A percentile compares a stretch with the other conserved stretches of the same genome.
phyloP scores from a whole-genome alignment of 2,888 invertebrate genomes.

The Glyphotaelius pellucidus region DNA sequence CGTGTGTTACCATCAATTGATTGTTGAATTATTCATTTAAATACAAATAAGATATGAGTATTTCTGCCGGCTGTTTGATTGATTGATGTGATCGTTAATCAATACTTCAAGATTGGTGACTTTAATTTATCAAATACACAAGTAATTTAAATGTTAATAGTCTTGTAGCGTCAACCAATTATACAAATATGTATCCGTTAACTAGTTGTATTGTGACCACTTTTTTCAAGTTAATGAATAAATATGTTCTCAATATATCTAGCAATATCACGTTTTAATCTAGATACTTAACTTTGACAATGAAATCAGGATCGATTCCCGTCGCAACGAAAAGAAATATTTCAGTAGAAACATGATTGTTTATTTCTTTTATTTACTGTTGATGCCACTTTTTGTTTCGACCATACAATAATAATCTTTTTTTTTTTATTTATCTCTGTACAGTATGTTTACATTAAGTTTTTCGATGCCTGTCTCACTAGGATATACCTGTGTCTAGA shows the following conservation, averaged over 20 bases:
- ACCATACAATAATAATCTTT: too few species aligned
- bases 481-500: too few species aligned
- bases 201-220: neutral
- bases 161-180: neutral
- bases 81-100: constrained; percentile 22
- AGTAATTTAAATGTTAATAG: constrained; percentile 17
- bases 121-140: constrained; percentile 33
- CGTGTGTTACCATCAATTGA: neutral
- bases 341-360: too few species aligned
- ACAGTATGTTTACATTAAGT: too few species aligned
- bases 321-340: neutral
- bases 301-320: too few species aligned
- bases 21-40: constrained; percentile 49
- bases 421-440: too few species aligned
- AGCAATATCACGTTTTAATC: too few species aligned
- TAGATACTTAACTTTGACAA: too few species aligned
- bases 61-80: constrained; percentile 4
- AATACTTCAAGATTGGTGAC: constrained; percentile 32
- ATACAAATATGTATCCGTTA: neutral
- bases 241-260: neutral
- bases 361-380: too few species aligned
- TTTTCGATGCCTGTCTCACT: too few species aligned
- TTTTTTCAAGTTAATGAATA: neutral
- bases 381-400: too few species aligned
- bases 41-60: constrained; percentile 10